Percentiles rank a stretch among this genome's conserved stretches.
These are phyloP conservation scores for Petrocephalus schoutedeni DNA, from an alignment of 2,797 vertebrate genomes.

Conservation along the genomic window DNA sequence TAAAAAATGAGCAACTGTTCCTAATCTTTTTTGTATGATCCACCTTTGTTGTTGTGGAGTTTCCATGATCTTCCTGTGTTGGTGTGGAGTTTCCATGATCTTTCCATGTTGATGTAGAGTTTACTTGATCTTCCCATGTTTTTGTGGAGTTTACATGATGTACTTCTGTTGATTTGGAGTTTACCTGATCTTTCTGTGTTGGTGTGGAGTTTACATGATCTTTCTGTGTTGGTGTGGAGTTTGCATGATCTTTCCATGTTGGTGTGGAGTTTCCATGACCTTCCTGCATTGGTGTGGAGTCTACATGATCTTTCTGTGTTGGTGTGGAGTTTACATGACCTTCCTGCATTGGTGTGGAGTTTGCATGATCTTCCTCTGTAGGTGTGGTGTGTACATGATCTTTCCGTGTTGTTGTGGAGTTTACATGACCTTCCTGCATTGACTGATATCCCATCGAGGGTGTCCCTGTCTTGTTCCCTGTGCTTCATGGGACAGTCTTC, in stretches of 20 bases:
- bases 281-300: background rate
- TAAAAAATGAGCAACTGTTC: background rate
- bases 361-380: background rate
- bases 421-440: background rate
- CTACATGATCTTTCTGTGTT: too few relatives aligned
- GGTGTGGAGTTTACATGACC: background rate
- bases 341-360: background rate
- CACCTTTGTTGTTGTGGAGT: background rate
- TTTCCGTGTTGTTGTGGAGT: background rate
- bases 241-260: background rate
- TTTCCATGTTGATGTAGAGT: too few relatives aligned
- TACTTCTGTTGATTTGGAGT: background rate
- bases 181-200: too few relatives aligned
- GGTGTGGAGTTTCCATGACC: background rate
- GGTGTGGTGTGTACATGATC: background rate
- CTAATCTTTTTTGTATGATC: background rate
- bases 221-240: too few relatives aligned
- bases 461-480: background rate
- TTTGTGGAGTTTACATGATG: too few relatives aligned
- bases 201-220: too few relatives aligned
- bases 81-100: too few relatives aligned
- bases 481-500: background rate
- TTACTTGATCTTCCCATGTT: too few relatives aligned
- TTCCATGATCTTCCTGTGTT: background rate
- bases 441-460: background rate